Percentiles rank a stretch among this genome's conserved stretches.
Evolutionary conservation across 2,113 vertebrate genomes (phyloP).

Genomic region (Sinocyclocheilus maitianheensis): DNA sequence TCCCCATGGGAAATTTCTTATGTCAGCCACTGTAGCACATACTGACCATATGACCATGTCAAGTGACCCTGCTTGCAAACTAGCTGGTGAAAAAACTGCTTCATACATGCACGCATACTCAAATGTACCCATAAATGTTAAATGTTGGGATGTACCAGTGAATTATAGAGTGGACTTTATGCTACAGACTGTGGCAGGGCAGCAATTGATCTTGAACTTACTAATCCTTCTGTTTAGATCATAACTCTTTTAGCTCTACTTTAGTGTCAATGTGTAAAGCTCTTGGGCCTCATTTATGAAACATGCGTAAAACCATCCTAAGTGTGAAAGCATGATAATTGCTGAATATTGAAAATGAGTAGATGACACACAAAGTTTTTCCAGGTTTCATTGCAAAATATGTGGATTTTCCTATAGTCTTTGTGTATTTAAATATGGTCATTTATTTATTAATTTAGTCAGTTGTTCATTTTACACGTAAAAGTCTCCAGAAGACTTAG

Average conservation of each 20-base stretch:
- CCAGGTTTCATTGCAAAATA: not conserved
- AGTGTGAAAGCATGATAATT: not conserved
- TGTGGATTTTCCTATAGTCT: not conserved
- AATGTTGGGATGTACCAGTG: not conserved
- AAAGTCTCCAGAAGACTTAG: not conserved
- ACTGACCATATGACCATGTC: conserved; percentile 61
- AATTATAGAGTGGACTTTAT: conserved; percentile 12
- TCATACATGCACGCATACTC: conserved; percentile 39
- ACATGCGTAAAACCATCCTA: not conserved
- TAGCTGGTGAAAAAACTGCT: not conserved
- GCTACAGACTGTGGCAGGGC: not conserved
- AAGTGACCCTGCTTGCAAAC: conserved; percentile 15
- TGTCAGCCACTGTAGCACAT: conserved; percentile 68
- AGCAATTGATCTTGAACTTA: conserved; percentile 1
- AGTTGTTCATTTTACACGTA: not conserved
- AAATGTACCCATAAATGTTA: conserved; percentile 18
- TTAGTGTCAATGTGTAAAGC: not conserved
- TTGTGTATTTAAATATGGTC: not conserved
- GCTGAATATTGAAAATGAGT: no score
- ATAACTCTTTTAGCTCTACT: not conserved
- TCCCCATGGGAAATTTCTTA: conserved; percentile 74
- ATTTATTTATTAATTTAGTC: not conserved
- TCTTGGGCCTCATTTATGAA: conserved; percentile 9
- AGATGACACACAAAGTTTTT: no score
- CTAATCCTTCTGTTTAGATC: conserved; percentile 11